Evolutionary conservation across 2,888 invertebrate species (phyloP), one percentile per base, ranked within the genome.

Genomic region (Piscicola geometra): DNA sequence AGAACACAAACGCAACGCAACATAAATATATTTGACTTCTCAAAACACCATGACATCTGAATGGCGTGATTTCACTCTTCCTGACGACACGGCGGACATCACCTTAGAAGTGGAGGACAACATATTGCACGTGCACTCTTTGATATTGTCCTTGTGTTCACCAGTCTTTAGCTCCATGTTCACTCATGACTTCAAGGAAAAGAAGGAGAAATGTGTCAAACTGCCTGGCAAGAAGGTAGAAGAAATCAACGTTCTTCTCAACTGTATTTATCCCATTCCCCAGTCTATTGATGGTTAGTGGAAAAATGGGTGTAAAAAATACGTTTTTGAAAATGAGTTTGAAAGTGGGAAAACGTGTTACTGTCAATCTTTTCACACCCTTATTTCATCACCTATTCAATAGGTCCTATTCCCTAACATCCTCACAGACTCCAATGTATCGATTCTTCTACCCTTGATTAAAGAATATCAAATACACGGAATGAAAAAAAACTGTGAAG

Each of bases 181-280:
- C 66, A 75, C 81, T 18, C 75, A 79, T 25, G 80, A 81, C 74
- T 81, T 81, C 71, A 77, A 78, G 5, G 78, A 79, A 67, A 76
- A 78, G 32, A 41, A 52, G 28, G 47, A 71, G 35, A 25, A 56
- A 9, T 25, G 25, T 21, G 81, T 83, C 72, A 78, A 79, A 47
- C 77, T 83, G 3, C 81, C 81, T 21, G 82, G 80, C 21, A 82
- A 83, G 78, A 81, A 80, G 69, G 77, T 83, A 36, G 82, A 84
- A 35, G 85, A 86, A 70, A 83, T 86, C 71, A 79, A 82, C 0
- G 85, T 86, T 75, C 79, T 86, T 28, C 81, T 86, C 30, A 82
- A 86, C 68, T 85, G 85, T 78, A 83, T 86, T 56, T 86, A 86
- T 77, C 85, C 86, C 0, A 82, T 83, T 41, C 85, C 85, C 78